phyloP scores from a whole-genome alignment of 2,113 vertebrate species.

The Alligator mississippiensis region DNA sequence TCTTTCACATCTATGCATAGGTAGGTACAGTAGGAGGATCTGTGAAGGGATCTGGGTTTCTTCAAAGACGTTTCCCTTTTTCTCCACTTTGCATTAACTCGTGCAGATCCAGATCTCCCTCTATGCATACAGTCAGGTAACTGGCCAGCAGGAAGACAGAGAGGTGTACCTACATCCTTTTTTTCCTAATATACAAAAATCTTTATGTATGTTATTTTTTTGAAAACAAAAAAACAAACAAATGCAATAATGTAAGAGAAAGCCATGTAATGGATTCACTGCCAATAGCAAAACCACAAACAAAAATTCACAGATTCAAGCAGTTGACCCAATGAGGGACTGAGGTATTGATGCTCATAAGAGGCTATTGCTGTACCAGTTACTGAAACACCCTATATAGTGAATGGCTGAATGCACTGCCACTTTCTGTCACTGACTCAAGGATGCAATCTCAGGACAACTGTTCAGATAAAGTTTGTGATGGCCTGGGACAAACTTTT shows the following conservation, averaged over 20 bases:
- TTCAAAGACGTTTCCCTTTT: no score
- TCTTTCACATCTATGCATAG: no score
- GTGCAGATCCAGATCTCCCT: not conserved
- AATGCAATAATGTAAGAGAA: no score
- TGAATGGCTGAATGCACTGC: not conserved
- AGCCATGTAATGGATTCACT: not conserved
- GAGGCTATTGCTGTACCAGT: accelerated
- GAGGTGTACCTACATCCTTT: not conserved
- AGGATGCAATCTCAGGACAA: no score
- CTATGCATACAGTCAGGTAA: not conserved
- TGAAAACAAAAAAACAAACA: no score
- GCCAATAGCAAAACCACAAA: not conserved
- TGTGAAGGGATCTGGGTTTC: no score
- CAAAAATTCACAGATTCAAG: not conserved
- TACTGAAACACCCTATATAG: not conserved
- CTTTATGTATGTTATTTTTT: not conserved
- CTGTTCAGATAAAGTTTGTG: no score
- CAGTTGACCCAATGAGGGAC: not conserved
- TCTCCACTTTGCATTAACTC: no score
- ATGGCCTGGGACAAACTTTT: no score
- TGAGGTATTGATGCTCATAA: not conserved
- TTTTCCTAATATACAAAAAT: not conserved
- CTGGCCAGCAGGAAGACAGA: no score
- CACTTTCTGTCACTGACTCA: not conserved
- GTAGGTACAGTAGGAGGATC: no score